phyloP scores from a whole-genome alignment of 2,113 vertebrate genomes.

The Baryphthengus martii region DNA sequence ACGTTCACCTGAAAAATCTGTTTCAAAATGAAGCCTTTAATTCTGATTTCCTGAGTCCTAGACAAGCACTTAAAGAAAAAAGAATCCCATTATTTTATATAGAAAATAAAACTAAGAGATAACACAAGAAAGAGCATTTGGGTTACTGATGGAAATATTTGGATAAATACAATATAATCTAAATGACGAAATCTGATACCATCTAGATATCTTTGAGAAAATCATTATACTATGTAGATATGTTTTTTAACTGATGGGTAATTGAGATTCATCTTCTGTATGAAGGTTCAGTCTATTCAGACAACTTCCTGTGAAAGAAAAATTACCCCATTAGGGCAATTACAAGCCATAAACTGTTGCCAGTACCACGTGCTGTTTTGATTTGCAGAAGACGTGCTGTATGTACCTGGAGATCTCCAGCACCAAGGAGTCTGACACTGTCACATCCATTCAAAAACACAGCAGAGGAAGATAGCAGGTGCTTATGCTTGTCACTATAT shows the following conservation, averaged over 20 bases:
- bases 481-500: fast-evolving
- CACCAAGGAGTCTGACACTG: neutral
- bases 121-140: neutral
- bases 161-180: neutral
- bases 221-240: neutral
- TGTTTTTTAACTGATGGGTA: neutral
- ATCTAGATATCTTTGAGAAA: neutral
- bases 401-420: neutral
- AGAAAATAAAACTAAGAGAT: neutral
- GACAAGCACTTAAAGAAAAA: neutral
- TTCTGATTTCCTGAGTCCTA: neutral
- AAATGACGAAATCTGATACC: neutral
- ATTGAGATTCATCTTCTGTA: neutral
- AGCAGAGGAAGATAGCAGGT: neutral
- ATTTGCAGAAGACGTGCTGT: neutral
- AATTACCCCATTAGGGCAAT: neutral
- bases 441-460: neutral
- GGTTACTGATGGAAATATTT: neutral
- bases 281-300: neutral
- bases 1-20: neutral
- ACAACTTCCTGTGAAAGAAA: neutral
- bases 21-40: neutral
- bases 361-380: neutral
- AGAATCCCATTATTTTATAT: neutral
- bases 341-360: neutral